A percentile compares a stretch with the other conserved stretches of the same genome.
Conservation (phyloP, 2,888 invertebrate species). For the Siphonodentalium dalli region DNA sequence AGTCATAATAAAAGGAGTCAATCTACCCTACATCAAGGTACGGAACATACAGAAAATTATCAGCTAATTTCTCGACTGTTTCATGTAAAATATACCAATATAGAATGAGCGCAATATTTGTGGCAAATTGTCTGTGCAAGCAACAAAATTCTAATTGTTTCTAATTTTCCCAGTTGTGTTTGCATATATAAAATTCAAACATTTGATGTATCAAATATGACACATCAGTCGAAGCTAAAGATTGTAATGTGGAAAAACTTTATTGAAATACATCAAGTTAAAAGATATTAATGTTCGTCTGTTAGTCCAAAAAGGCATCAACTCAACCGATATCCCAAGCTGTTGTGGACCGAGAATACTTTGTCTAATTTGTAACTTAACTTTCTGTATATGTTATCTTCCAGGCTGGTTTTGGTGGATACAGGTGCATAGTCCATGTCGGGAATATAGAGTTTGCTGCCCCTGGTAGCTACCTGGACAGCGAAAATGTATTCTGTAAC, state of each 20-base stretch:
- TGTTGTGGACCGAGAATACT: slow-evolving; percentile 25
- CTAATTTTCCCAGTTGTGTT: too few species aligned
- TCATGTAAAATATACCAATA: too few species aligned
- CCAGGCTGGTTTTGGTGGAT: slow-evolving; percentile 75
- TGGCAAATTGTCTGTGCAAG: too few species aligned
- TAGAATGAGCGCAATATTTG: too few species aligned
- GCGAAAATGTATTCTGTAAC: slow-evolving; percentile 25
- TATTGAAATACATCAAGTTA: too few species aligned
- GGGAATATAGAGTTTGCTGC: slow-evolving; percentile 67
- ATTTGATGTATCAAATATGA: too few species aligned
- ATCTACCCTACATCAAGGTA: slow-evolving; percentile 41
- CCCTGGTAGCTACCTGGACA: slow-evolving; percentile 17
- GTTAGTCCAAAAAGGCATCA: background rate
- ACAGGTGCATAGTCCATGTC: slow-evolving; percentile 89
- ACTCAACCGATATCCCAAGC: background rate
- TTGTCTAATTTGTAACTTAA: background rate
- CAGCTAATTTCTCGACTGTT: background rate
- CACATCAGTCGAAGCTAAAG: too few species aligned
- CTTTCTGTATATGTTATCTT: slow-evolving; percentile 3
- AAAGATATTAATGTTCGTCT: background rate
- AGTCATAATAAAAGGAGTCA: slow-evolving; percentile 42
- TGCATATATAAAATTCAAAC: too few species aligned
- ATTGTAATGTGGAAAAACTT: too few species aligned
- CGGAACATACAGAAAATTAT: too few species aligned
- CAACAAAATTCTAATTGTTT: too few species aligned